A percentile compares a stretch with the other conserved stretches of the same genome.
phyloP scores from a whole-genome alignment of 2,888 invertebrate species.

The Lithophane leautieri region DNA sequence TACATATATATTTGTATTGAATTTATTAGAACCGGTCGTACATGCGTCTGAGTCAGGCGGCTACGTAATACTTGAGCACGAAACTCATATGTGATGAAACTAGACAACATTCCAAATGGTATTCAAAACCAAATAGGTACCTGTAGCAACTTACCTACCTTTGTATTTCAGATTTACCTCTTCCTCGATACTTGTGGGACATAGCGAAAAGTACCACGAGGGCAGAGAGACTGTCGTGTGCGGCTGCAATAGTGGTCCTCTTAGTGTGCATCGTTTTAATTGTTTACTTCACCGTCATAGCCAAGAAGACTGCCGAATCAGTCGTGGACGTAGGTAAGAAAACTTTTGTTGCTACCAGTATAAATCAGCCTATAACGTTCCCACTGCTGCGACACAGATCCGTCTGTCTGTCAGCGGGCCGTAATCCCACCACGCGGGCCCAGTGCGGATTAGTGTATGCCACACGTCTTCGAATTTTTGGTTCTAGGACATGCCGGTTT shows the following conservation, averaged over 20 bases:
- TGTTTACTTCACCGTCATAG: conserved; percentile 64
- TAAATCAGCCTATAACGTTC: neutral
- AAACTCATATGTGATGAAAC: too few relatives aligned
- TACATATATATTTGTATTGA: conserved; percentile 70
- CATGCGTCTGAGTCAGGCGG: conserved; percentile 55
- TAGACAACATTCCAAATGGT: neutral
- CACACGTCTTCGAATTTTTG: neutral
- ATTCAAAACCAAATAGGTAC: neutral
- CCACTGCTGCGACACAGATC: neutral
- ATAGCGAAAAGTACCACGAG: conserved; percentile 79
- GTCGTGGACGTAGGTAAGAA: conserved; percentile 68
- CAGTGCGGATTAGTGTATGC: neutral
- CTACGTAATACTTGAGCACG: conserved; percentile 50
- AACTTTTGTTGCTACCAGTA: neutral
- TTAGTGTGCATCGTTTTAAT: conserved; percentile 74
- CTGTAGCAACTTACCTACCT: conserved; percentile 5
- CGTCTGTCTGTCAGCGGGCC: too few relatives aligned
- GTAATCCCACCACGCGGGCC: neutral
- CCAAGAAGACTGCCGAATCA: conserved; percentile 49
- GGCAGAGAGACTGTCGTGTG: conserved; percentile 80
- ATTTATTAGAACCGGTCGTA: conserved; percentile 71
- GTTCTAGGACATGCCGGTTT: too few relatives aligned
- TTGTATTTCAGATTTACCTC: conserved; percentile 78
- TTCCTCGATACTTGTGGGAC: conserved; percentile 78
- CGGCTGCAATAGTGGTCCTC: conserved; percentile 72